phyloP scores from a whole-genome alignment of 1,140 invertebrate species.

The Rhizoglyphus robini region DNA sequence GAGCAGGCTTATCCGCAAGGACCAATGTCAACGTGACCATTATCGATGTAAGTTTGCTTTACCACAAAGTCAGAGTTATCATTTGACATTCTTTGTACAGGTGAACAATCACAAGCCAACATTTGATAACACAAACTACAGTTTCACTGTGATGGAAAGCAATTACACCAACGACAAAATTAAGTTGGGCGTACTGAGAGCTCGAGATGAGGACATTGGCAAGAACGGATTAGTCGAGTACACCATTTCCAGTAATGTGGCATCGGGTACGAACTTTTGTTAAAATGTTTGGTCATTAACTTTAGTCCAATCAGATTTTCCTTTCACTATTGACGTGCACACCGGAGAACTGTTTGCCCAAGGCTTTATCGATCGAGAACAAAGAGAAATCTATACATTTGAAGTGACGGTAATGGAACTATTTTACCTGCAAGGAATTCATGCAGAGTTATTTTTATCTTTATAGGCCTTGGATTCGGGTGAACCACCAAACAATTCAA shows the following conservation, averaged over 20 bases:
- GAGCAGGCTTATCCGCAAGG: conserved; percentile 51
- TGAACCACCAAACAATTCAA: conserved; percentile 44
- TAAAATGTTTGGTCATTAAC: background rate
- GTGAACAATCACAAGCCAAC: conserved; percentile 65
- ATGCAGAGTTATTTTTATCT: conserved; percentile 24
- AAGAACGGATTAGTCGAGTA: conserved; percentile 36
- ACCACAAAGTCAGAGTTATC: background rate
- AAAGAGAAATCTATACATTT: conserved; percentile 51
- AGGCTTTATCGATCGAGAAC: conserved; percentile 63
- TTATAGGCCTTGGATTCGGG: conserved; percentile 47
- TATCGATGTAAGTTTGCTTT: conserved; percentile 45
- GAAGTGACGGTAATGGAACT: conserved; percentile 45
- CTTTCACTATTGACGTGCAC: conserved; percentile 55
- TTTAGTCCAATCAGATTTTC: conserved; percentile 33
- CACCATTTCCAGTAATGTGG: conserved; percentile 24
- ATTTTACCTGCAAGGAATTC: background rate
- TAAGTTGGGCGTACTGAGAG: conserved; percentile 47
- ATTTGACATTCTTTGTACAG: background rate
- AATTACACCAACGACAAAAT: conserved; percentile 38
- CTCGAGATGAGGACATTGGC: conserved; percentile 49
- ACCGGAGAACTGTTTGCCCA: conserved; percentile 58
- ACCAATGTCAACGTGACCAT: conserved; percentile 52
- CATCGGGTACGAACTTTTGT: conserved; percentile 10
- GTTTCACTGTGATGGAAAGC: conserved; percentile 64
- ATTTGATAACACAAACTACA: conserved; percentile 65